Evolutionary conservation across 2,888 invertebrate genomes (phyloP), one percentile per base, ranked within the genome.

Genomic region (Chymomyza fuscimana): DNA sequence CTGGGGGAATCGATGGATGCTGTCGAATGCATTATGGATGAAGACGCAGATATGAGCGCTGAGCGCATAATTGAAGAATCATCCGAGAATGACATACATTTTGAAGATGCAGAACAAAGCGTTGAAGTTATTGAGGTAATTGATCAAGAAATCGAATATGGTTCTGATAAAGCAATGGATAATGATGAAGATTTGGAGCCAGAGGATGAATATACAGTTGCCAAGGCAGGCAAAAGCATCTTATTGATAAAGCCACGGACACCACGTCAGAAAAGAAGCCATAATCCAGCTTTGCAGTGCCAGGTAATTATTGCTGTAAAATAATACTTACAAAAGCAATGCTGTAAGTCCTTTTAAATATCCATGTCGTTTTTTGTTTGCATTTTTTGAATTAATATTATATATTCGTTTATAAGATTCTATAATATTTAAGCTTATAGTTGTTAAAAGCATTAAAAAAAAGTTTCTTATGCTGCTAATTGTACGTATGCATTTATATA

Each of bases 231-330:
- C 9, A 58, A 62, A 63, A 25, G 68, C 63, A 61, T 67, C 76
- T 29, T 29, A 72, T 54, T 59, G 12, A 65, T 50, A 9, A 76
- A 63, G 15, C 4, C 22, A 54, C 67, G 68, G 12, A 3, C 54
- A 5, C 15, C 50, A 3, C 76, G 68, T 0, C 70, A 63, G 12
- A 40, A 64, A 1, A 77, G 77, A 67, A 52, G 75, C 1, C 46
- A 69, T 0, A 88, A 89, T 76, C 86, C 83, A 1, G 75, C 79
- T 7, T 71, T 84, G n/a, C 77, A 86, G 65, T 89, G 89, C 60
- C 69, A 76, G 79, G 89, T 89, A 69, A 29, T 73, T 25, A 56
- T 6, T n/a, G 1, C 40, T 32, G 32, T 32, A 32, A 7, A 32
- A 7, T 32, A 32, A 1, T 32, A 32, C 32, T 1, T 1, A 19